phyloP scores from a whole-genome alignment of 23 tunicate genomes.

The Trididemnum clinides region DNA sequence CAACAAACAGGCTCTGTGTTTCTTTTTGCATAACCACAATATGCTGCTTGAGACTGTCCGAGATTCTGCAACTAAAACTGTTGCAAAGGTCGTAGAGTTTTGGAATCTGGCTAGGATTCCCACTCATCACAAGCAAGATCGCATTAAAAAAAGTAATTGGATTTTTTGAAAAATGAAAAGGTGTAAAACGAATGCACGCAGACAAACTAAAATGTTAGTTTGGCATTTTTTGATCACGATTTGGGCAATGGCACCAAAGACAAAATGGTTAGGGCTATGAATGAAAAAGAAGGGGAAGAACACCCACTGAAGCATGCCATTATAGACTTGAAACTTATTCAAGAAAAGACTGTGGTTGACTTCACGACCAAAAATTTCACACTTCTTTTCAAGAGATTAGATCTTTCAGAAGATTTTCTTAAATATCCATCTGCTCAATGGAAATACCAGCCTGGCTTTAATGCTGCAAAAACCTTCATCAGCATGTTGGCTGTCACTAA shows the following conservation, averaged over 20 bases:
- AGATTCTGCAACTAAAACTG: conserved; percentile 26
- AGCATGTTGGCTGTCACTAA: too few relatives aligned
- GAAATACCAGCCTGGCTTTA: too few relatives aligned
- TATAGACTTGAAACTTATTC: too few relatives aligned
- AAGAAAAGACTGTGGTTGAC: too few relatives aligned
- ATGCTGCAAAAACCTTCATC: too few relatives aligned
- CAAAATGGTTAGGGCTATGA: not conserved
- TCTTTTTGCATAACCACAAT: conserved; percentile 32
- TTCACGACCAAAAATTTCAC: too few relatives aligned
- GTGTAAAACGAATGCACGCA: not conserved
- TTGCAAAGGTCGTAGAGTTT: conserved; percentile 19
- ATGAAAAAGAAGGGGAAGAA: too few relatives aligned
- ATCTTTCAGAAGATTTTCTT: too few relatives aligned
- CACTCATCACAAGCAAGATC: conserved; percentile 16
- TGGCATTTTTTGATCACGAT: not conserved
- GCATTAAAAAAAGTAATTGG: conserved; percentile 4
- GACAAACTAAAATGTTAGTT: not conserved
- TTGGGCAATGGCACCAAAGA: not conserved
- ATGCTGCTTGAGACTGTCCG: not conserved
- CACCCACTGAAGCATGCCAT: too few relatives aligned
- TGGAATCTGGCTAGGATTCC: conserved; percentile 36
- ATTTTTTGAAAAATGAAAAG: not conserved
- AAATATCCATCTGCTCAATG: too few relatives aligned
- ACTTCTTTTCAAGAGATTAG: too few relatives aligned
- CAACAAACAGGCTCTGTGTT: not conserved